phyloP scores from a whole-genome alignment of 2,888 invertebrate genomes.

The Drosophila picticornis region DNA sequence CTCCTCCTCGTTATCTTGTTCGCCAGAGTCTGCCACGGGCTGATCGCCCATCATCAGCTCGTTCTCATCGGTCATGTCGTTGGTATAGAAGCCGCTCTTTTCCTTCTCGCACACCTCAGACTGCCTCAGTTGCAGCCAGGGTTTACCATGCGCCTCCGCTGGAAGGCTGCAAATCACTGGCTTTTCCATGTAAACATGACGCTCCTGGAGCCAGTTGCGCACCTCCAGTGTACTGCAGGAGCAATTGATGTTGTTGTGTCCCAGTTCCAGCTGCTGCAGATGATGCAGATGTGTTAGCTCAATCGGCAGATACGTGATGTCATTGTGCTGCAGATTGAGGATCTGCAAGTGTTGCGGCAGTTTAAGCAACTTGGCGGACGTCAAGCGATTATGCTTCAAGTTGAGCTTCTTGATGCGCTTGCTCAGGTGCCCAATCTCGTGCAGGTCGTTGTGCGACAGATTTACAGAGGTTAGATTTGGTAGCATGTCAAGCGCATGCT shows the following conservation, averaged over 20 bases:
- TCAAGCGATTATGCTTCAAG: constrained; percentile 88
- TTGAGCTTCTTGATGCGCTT: constrained; percentile 87
- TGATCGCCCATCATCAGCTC: constrained; percentile 89
- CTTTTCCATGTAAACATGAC: constrained; percentile 87
- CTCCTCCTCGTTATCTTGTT: constrained; percentile 66
- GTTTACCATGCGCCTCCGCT: constrained; percentile 85
- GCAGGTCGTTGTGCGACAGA: constrained; percentile 88
- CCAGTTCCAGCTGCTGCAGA: constrained; percentile 88
- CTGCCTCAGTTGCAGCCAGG: constrained; percentile 87
- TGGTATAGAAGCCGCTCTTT: constrained; percentile 53
- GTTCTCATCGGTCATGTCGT: constrained; percentile 80
- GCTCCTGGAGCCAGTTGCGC: constrained; percentile 87
- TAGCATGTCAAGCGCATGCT: constrained; percentile 87
- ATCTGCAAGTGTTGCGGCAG: constrained; percentile 88
- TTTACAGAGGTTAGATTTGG: constrained; percentile 88
- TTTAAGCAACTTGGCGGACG: constrained; percentile 86
- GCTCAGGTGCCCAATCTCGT: constrained; percentile 87
- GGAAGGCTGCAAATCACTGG: constrained; percentile 87
- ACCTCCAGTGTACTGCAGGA: constrained; percentile 89
- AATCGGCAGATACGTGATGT: constrained; percentile 87
- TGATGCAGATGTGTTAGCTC: constrained; percentile 86
- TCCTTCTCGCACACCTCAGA: constrained; percentile 86
- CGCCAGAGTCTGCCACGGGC: constrained; percentile 85
- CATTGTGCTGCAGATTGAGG: constrained; percentile 88
- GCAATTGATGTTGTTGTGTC: constrained; percentile 90